A percentile compares a stretch with the other conserved stretches of the same genome.
Evolutionary conservation across 1,140 invertebrate species (phyloP).

Genomic region (Ips typographus): DNA sequence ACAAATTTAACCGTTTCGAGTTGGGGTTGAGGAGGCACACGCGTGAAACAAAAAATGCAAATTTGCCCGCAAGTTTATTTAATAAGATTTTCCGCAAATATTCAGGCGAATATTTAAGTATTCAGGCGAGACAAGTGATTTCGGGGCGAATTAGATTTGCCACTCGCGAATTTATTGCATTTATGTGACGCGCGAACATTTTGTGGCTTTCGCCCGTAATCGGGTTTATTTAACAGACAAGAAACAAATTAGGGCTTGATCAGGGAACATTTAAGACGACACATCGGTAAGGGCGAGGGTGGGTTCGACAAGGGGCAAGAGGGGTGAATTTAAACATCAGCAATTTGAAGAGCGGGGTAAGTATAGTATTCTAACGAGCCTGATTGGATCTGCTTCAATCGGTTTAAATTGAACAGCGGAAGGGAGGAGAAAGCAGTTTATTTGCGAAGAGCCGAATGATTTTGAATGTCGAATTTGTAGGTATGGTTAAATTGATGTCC

Average conservation of each 20-base stretch:
- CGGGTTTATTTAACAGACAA: constrained; percentile 50
- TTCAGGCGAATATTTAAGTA: constrained; percentile 33
- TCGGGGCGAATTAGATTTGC: constrained; percentile 33
- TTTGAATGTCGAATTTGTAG: constrained; percentile 18
- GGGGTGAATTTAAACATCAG: constrained; percentile 47
- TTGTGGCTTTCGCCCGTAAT: constrained; percentile 41
- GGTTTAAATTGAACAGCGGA: constrained; percentile 50
- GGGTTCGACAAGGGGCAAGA: constrained; percentile 3
- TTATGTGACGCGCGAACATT: constrained; percentile 33
- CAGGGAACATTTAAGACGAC: constrained; percentile 49
- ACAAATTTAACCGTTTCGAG: too few species aligned
- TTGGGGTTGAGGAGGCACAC: too few species aligned
- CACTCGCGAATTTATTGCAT: constrained; percentile 24
- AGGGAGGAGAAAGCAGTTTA: constrained; percentile 42
- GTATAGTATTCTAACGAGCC: constrained; percentile 44
- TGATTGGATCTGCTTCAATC: constrained; percentile 51
- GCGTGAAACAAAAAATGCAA: constrained; percentile 14
- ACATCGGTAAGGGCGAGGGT: not conserved
- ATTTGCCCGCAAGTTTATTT: constrained; percentile 31
- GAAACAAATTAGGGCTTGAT: constrained; percentile 51
- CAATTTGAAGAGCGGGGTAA: constrained; percentile 44
- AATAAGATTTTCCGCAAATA: constrained; percentile 31
- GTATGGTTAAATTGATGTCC: not conserved
- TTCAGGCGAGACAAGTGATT: constrained; percentile 34
- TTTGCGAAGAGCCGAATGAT: constrained; percentile 26